Percentiles rank a stretch among this genome's conserved stretches.
Evolutionary conservation across 2,888 invertebrate species (phyloP).

Genomic region (Microplitis manilae): DNA sequence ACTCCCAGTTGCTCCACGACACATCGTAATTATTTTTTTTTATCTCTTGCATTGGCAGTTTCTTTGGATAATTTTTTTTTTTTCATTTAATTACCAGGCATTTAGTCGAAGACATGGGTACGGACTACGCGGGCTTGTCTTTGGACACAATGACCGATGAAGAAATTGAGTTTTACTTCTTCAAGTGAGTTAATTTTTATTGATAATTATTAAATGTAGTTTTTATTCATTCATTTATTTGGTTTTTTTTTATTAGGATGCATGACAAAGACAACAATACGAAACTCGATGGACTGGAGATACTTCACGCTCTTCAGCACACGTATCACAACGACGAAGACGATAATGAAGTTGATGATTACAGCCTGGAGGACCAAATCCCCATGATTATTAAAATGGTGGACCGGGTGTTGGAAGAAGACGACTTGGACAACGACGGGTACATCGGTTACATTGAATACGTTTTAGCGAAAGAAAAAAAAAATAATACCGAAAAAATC

Average conservation of each 20-base stretch:
- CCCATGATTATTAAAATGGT: slow-evolving; percentile 77
- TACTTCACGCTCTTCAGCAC: slow-evolving; percentile 86
- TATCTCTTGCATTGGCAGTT: too few species aligned
- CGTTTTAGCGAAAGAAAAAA: slow-evolving; percentile 71
- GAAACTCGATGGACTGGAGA: slow-evolving; percentile 90
- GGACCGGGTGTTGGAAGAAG: slow-evolving; percentile 86
- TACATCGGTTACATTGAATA: slow-evolving; percentile 90
- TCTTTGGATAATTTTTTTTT: background rate
- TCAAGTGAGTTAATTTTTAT: slow-evolving; percentile 73
- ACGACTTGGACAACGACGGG: slow-evolving; percentile 90
- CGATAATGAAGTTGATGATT: slow-evolving; percentile 67
- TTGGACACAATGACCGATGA: slow-evolving; percentile 85
- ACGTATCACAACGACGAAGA: slow-evolving; percentile 79
- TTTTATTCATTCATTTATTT: slow-evolving; percentile 8
- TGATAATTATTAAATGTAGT: slow-evolving; percentile 14
- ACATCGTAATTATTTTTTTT: slow-evolving; percentile 75
- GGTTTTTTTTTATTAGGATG: slow-evolving; percentile 69
- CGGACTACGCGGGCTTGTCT: slow-evolving; percentile 76
- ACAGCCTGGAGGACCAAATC: slow-evolving; percentile 56
- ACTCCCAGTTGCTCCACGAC: slow-evolving; percentile 83
- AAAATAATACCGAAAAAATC: slow-evolving; percentile 31
- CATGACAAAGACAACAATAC: slow-evolving; percentile 94
- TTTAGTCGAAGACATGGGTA: slow-evolving; percentile 83
- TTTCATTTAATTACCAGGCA: slow-evolving; percentile 74
- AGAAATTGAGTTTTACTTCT: slow-evolving; percentile 89